Conservation (phyloP, 2,113 vertebrate genomes). For the Tylochromis polylepis region DNA sequence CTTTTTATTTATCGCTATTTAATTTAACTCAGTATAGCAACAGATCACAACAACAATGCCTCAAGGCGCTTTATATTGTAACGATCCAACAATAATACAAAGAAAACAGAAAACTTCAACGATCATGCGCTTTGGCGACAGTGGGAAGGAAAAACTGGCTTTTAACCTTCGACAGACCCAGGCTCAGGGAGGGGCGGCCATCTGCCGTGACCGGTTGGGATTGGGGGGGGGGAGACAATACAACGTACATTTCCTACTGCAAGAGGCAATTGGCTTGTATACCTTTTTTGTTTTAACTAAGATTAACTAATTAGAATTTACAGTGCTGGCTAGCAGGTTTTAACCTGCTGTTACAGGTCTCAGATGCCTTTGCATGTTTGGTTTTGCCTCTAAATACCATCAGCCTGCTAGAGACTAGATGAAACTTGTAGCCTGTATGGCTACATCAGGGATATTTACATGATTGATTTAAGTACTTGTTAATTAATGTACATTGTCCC, state of each 20-base stretch:
- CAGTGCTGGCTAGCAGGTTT: background rate
- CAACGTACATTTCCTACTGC: background rate
- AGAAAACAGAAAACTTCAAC: background rate
- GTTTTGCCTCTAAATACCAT: too few relatives aligned
- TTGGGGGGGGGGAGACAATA: too few relatives aligned
- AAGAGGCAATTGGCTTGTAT: background rate
- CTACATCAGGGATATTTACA: too few relatives aligned
- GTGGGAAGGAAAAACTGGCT: background rate
- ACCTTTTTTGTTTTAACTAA: background rate
- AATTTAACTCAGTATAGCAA: background rate
- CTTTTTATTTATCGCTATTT: background rate
- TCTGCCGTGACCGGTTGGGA: background rate
- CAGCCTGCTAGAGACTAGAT: too few relatives aligned
- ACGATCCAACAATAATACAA: background rate
- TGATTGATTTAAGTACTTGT: too few relatives aligned
- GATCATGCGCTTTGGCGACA: background rate
- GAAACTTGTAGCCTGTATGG: too few relatives aligned
- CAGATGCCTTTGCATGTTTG: background rate
- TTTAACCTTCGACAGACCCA: background rate
- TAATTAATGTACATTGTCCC: too few relatives aligned
- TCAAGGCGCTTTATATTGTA: background rate
- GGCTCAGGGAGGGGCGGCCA: background rate
- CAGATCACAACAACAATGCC: background rate
- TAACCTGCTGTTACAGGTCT: background rate
- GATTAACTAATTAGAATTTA: background rate